Conservation (phyloP, 2,888 invertebrate genomes). For the Drosophila putrida region DNA sequence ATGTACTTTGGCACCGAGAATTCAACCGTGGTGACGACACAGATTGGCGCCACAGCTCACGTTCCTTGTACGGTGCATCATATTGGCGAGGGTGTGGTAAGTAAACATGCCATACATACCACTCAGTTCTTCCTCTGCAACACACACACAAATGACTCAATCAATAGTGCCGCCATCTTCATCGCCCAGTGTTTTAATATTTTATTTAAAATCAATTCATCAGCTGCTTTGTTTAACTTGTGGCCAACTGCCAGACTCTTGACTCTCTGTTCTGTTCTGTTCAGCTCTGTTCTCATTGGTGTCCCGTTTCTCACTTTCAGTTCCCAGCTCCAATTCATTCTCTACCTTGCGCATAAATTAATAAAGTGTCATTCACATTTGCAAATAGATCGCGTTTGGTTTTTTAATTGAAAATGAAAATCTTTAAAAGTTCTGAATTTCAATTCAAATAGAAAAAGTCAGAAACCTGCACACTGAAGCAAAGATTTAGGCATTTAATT, state of each 20-base stretch:
- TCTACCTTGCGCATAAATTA: conserved; percentile 49
- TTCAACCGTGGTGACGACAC: conserved; percentile 92
- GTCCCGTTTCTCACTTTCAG: not conserved
- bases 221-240: conserved; percentile 68
- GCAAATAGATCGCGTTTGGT: conserved; percentile 51
- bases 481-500: not conserved
- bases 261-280: conserved; percentile 1
- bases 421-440: conserved; percentile 15
- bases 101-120: conserved; percentile 83
- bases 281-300: not conserved
- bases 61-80: conserved; percentile 94
- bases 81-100: conserved; percentile 95
- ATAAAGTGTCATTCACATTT: conserved; percentile 56
- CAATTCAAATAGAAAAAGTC: not conserved
- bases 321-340: conserved; percentile 1
- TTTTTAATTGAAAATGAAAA: conserved; percentile 52
- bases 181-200: conserved; percentile 64
- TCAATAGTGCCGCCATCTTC: conserved; percentile 9
- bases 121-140: not conserved
- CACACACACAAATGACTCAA: conserved; percentile 28
- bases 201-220: conserved; percentile 73
- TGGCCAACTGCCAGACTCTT: conserved; percentile 19
- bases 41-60: conserved; percentile 93
- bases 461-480: not conserved
- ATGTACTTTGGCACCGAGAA: conserved; percentile 94